These are phyloP conservation scores for Aphodius granarius DNA, from an alignment of 2,888 invertebrate genomes.

Conservation along the genomic window DNA sequence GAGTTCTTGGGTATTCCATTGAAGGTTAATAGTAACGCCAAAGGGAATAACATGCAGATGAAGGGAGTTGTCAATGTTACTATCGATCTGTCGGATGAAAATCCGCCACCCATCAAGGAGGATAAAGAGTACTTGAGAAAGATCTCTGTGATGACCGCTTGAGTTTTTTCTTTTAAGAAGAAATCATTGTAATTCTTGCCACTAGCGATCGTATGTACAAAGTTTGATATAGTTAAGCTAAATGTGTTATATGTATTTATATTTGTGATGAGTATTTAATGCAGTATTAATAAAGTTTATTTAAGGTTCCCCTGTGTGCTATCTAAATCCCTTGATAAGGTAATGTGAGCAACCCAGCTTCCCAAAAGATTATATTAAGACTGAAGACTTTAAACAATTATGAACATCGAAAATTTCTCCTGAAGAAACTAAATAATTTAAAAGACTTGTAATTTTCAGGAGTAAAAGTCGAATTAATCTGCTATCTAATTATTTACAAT, in stretches of 20 bases:
- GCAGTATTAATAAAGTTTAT: background rate
- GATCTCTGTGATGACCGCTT: constrained; percentile 24
- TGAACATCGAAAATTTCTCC: too few species aligned
- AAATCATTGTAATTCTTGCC: background rate
- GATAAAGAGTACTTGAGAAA: constrained; percentile 20
- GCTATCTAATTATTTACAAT: too few species aligned
- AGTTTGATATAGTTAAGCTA: background rate
- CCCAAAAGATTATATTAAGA: too few species aligned
- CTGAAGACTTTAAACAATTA: too few species aligned
- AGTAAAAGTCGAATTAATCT: too few species aligned
- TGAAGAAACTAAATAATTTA: too few species aligned
- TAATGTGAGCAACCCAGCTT: too few species aligned
- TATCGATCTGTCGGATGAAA: constrained; percentile 41
- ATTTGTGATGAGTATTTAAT: background rate
- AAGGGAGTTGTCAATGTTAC: constrained; percentile 41
- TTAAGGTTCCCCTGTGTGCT: too few species aligned
- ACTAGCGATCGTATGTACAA: constrained; percentile 4
- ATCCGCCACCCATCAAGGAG: background rate
- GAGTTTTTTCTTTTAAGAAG: constrained; percentile 1
- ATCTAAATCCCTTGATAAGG: too few species aligned
- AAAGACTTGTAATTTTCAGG: too few species aligned
- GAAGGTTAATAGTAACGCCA: constrained; percentile 32
- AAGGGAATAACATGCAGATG: constrained; percentile 29
- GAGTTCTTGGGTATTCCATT: constrained; percentile 46
- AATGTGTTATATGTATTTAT: background rate